These are phyloP conservation scores for Chondrilla cf. caribensis DNA, from an alignment of 37 sponge, comb jelly and placozoan genomes.

Conservation along the genomic window DNA sequence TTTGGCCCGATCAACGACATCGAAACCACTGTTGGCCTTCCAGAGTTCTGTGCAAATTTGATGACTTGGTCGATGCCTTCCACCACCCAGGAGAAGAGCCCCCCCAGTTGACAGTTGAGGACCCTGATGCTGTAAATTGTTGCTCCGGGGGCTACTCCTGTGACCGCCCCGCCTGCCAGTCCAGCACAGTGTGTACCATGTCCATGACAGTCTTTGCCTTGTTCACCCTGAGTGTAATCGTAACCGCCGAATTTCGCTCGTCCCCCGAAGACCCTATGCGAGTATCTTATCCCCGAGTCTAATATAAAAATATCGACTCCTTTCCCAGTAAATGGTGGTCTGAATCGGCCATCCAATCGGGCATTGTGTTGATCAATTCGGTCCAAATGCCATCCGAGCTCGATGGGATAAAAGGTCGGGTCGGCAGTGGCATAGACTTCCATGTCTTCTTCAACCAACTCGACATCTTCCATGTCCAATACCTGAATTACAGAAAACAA, in stretches of 20 bases:
- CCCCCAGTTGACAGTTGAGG: not conserved
- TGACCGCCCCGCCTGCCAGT: conserved; percentile 2
- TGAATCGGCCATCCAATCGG: conserved; percentile 7
- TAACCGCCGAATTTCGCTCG: conserved; percentile 5
- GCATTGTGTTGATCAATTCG: conserved; percentile 12
- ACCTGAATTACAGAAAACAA: not conserved
- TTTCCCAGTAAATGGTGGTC: not conserved
- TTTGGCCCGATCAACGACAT: conserved; percentile 19
- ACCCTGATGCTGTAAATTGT: conserved; percentile 24
- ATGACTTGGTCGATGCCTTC: conserved; percentile 12
- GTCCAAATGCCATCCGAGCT: conserved; percentile 26
- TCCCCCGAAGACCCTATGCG: conserved; percentile 9
- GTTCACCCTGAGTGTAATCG: not conserved
- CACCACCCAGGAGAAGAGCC: not conserved
- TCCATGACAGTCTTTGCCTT: conserved; percentile 29
- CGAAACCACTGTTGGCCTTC: not conserved
- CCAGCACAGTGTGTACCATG: conserved; percentile 28
- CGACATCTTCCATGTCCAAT: conserved; percentile 18
- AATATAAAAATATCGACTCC: conserved; percentile 22
- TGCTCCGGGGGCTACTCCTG: conserved; percentile 25
- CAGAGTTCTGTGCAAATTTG: not conserved
- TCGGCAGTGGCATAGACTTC: not conserved
- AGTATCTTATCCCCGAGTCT: conserved; percentile 17
- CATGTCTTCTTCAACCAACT: conserved; percentile 21
- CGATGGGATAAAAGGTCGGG: not conserved